Conservation (phyloP, 2,888 invertebrate genomes). For the Ectemnius lituratus region DNA sequence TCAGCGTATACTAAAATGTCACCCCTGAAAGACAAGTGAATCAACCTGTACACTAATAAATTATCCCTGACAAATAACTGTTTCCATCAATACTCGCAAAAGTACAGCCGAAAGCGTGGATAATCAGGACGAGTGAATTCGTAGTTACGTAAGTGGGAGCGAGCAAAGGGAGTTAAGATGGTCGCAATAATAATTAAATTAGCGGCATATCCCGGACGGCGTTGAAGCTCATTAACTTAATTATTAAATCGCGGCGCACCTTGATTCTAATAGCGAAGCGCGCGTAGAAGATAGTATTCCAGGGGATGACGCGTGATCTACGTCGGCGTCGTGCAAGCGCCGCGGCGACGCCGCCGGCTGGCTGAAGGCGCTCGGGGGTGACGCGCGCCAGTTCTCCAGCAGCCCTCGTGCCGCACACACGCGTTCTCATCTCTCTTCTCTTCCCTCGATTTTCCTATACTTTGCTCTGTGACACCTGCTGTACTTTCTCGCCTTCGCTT, state of each 20-base stretch:
- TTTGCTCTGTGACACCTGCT: too few species aligned
- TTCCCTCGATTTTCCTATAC: too few species aligned
- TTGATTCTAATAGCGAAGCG: constrained; percentile 2
- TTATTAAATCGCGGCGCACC: background rate
- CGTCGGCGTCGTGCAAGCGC: constrained; percentile 22
- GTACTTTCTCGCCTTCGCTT: too few species aligned
- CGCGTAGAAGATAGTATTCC: background rate
- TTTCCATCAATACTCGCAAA: too few species aligned
- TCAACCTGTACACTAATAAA: too few species aligned
- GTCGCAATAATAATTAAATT: constrained; percentile 3
- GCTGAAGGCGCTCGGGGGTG: constrained; percentile 50
- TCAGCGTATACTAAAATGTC: too few species aligned
- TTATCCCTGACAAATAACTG: too few species aligned
- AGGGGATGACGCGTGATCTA: constrained; percentile 2
- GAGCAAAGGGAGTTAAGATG: background rate
- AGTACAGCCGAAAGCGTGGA: too few species aligned
- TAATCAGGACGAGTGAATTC: too few species aligned
- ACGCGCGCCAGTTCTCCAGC: constrained; percentile 71
- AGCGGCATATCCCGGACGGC: background rate
- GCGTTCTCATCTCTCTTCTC: background rate
- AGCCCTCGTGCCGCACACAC: constrained; percentile 63
- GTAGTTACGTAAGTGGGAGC: too few species aligned
- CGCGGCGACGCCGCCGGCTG: constrained; percentile 31
- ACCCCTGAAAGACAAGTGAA: too few species aligned
- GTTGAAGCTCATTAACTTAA: constrained; percentile 6